Base-by-base conservation (phyloP, 1,140 invertebrate genomes). In the Cydia strobilella region DNA sequence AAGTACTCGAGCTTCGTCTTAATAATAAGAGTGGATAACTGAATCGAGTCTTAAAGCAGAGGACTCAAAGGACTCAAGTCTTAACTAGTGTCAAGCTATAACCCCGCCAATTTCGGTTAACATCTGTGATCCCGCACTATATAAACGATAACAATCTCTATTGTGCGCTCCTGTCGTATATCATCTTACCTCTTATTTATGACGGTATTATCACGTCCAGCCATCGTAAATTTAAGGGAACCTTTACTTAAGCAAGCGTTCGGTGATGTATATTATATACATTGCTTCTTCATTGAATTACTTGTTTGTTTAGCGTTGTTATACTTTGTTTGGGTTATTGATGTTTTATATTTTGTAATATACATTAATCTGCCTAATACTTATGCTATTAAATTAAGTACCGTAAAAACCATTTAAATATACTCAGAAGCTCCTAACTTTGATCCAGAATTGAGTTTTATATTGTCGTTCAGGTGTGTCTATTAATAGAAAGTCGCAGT, bases 111-210 rank as follows among this genome's bases (percentile, higher is more conserved):
- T 59, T 59, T 59, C 20, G 54, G 54, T 59, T 59, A 59, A 59
- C 54, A 59, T 59, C 54, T 59, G 54, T 59, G 54, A 59, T 59
- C 54, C 54, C 54, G 54, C 54, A 59, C 54, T 59, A 59, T 59
- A 59, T 59, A 59, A 59, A 10, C 18, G 54, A 59, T 59, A 59
- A 23, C 20, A 59, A 59, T 59, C 54, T 23, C 18, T 59, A 59
- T 59, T 59, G 54, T 59, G 54, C 54, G 18, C 54, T 23, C 12
- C 18, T 23, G 54, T 59, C 54, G 54, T 59, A 59, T 59, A 59
- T 59, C 54, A 59, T 59, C 54, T 59, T 59, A 59, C 54, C 20
- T 59, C 54, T 59, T 59, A 59, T 59, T 59, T 59, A 59, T 59
- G 54, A 23, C 20, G 54, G 54, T 59, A 59, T 59, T 59, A 59